Evolutionary conservation across 92 coral and sea anemone species (phyloP), one percentile per base, ranked within the genome.

Genomic region (Ricordea florida): DNA sequence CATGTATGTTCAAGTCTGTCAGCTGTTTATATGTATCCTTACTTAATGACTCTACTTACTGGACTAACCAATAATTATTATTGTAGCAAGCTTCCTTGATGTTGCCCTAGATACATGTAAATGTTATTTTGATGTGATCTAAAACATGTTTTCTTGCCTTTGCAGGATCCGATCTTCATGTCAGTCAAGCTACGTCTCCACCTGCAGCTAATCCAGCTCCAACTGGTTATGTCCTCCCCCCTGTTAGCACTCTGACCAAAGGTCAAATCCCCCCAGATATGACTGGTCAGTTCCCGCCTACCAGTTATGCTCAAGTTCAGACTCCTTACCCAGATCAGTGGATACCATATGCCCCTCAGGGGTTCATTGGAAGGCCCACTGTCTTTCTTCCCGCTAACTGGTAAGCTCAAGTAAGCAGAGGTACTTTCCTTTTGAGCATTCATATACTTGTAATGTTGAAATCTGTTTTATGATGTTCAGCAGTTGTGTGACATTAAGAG

Each of bases 311-410:
- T 11, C 97, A 91, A 79, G 82, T 91, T 22, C 97, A 94, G 11
- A 56, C 97, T 17, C 86, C 93, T 21, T 80, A 90, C 40, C 86
- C 97, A 27, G 98, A 92, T 17, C 97, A 94, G 79, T 92, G 97
- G 97, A 84, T 92, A 45, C 89, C 93, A 0, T 93, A 90, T n/a
- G 91, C 97, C 0, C 89, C 87, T 32, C 94, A 89, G 37, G 93
- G 97, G 25, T 90, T 94, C 65, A 93, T 93, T 45, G 98, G 98
- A 23, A 77, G 98, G 47, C 98, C 98, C 6, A 85, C 97, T 17
- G 97, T 91, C 25, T 91, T 91, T 71, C 90, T 91, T 13, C 89
- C 97, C 3, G 92, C 97, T 38, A 90, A 87, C 78, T 91, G 92
- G 92, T 87, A 76, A 56, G 66, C 10, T 56, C 10, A 7, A 37